phyloP scores from a whole-genome alignment of 2,797 vertebrate genomes.

The Cossypha dichroa region DNA sequence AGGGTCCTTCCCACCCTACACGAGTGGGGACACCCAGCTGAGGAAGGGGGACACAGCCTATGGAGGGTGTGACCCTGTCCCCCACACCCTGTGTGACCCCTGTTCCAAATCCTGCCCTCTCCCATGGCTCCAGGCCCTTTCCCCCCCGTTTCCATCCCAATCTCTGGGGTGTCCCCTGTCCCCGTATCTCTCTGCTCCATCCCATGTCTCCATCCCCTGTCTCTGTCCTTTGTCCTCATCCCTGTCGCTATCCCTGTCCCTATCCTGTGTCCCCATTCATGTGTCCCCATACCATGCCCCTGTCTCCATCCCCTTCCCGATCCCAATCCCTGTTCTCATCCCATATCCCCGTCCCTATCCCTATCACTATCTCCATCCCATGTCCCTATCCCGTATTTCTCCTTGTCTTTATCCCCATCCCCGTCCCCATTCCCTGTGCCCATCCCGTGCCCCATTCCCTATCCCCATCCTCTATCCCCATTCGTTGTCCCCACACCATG shows the following conservation, averaged over 20 bases:
- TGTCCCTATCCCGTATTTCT: not conserved
- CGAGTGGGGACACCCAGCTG: not conserved
- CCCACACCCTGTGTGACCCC: not conserved
- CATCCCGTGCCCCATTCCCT: too few species aligned
- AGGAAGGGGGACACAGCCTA: accelerated
- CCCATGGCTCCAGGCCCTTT: not conserved
- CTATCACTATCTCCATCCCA: not conserved
- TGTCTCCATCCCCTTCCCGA: not conserved
- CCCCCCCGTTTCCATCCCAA: not conserved
- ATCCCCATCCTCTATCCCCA: not conserved
- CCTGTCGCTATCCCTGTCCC: not conserved
- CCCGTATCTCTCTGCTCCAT: not conserved
- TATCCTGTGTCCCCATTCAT: not conserved
- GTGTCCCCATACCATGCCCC: too few species aligned
- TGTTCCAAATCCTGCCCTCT: not conserved
- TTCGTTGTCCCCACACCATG: not conserved
- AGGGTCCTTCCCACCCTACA: not conserved
- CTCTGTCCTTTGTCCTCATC: too few species aligned
- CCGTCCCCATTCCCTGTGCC: too few species aligned
- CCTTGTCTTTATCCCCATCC: too few species aligned
- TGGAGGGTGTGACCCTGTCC: not conserved
- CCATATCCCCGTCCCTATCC: too few species aligned
- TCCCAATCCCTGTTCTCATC: too few species aligned
- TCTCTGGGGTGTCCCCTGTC: not conserved
- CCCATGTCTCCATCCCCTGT: not conserved